These are phyloP conservation scores for Dilophus febrilis DNA, from an alignment of 2,888 invertebrate genomes.

Conservation along the genomic window DNA sequence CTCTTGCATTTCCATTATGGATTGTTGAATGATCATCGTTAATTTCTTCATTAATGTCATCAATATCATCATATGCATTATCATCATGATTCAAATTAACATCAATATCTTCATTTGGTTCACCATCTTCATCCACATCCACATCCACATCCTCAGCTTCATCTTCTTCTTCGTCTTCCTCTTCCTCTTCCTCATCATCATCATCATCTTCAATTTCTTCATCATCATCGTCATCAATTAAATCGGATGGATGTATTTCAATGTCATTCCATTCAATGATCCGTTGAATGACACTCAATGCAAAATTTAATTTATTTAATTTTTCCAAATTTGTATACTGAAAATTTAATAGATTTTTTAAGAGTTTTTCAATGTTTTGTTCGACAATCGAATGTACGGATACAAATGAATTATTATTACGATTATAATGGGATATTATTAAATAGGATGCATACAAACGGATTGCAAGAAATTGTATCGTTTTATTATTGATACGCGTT, in stretches of 20 bases:
- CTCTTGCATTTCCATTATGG: slow-evolving; percentile 23
- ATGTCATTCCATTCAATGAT: slow-evolving; percentile 81
- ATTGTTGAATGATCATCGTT: too few relatives aligned
- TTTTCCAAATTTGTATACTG: slow-evolving; percentile 43
- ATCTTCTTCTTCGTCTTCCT: neutral
- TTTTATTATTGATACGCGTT: slow-evolving; percentile 61
- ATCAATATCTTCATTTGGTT: neutral
- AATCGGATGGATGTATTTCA: slow-evolving; percentile 45
- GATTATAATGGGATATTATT: too few relatives aligned
- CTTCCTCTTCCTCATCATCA: slow-evolving; percentile 3
- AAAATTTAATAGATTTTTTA: slow-evolving; percentile 50
- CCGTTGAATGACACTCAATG: slow-evolving; percentile 67
- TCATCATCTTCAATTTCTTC: slow-evolving; percentile 7
- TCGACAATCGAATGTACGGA: too few relatives aligned
- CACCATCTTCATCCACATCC: neutral
- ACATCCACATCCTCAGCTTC: slow-evolving; percentile 2
- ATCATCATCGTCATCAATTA: slow-evolving; percentile 44
- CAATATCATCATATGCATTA: neutral
- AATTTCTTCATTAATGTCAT: slow-evolving; percentile 14
- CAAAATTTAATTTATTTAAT: slow-evolving; percentile 63
- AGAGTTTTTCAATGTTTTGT: slow-evolving; percentile 29
- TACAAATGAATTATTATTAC: too few relatives aligned
- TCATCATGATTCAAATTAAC: slow-evolving; percentile 1
- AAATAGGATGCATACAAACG: too few relatives aligned
- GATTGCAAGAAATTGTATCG: slow-evolving; percentile 55